Evolutionary conservation across 1,140 invertebrate genomes (phyloP).

Genomic region (Leptopilina clavipes): DNA sequence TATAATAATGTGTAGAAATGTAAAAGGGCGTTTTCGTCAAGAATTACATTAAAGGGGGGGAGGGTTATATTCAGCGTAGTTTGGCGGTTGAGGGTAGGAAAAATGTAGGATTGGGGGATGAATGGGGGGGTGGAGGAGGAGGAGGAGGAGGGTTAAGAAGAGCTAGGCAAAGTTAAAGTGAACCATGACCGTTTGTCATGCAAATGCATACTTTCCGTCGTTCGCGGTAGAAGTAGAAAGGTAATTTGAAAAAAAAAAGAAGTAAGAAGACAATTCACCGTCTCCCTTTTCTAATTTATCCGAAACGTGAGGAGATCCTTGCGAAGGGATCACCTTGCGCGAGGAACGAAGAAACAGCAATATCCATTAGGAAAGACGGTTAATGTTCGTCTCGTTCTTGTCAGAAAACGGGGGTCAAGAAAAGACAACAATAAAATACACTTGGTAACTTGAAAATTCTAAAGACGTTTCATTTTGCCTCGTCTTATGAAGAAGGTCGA

Average conservation of each 20-base stretch:
- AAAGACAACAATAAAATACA: slow-evolving; percentile 29
- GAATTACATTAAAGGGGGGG: not conserved
- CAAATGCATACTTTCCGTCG: slow-evolving; percentile 33
- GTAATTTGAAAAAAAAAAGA: slow-evolving; percentile 22
- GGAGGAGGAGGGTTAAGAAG: not conserved
- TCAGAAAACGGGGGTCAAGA: slow-evolving; percentile 12
- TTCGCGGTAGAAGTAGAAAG: slow-evolving; percentile 22
- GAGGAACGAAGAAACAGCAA: slow-evolving; percentile 4
- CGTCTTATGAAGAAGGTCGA: slow-evolving; percentile 25
- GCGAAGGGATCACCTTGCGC: slow-evolving; percentile 1
- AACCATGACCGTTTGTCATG: slow-evolving; percentile 30
- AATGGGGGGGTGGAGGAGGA: too few relatives aligned
- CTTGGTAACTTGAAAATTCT: slow-evolving; percentile 17
- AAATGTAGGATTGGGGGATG: not conserved
- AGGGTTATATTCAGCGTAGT: too few relatives aligned
- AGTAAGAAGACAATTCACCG: slow-evolving; percentile 23
- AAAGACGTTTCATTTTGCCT: slow-evolving; percentile 11
- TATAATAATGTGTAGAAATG: slow-evolving; percentile 27
- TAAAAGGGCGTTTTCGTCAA: slow-evolving; percentile 30
- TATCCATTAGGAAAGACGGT: slow-evolving; percentile 20
- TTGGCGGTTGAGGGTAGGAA: too few relatives aligned
- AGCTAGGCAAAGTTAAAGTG: slow-evolving; percentile 10
- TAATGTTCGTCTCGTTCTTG: slow-evolving; percentile 5
- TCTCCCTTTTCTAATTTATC: slow-evolving; percentile 33
- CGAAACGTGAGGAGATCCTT: slow-evolving; percentile 23